Percentiles rank a stretch among this genome's conserved stretches.
Conservation (phyloP, 2,113 vertebrate genomes). For the Mionectes macconnelli region DNA sequence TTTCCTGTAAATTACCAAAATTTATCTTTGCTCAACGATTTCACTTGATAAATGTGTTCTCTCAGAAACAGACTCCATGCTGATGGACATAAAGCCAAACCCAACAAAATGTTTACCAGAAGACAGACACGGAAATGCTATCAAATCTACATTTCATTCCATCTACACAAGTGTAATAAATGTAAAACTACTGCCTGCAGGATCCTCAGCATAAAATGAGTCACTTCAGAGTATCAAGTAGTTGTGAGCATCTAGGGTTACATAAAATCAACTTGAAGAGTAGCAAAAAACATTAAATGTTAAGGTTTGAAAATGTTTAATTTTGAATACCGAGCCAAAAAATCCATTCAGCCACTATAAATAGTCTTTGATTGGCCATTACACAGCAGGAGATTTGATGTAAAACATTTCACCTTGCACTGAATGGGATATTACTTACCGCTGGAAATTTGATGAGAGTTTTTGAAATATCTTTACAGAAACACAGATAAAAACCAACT, state of each 20-base stretch:
- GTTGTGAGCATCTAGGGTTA: slow-evolving; percentile 65
- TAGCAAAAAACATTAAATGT: slow-evolving; percentile 70
- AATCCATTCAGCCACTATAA: slow-evolving; percentile 72
- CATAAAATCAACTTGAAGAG: slow-evolving; percentile 73
- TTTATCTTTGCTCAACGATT: background rate
- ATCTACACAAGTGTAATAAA: slow-evolving; percentile 52
- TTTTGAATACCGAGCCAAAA: slow-evolving; percentile 72
- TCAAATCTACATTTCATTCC: slow-evolving; percentile 57
- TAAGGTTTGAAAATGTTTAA: slow-evolving; percentile 75
- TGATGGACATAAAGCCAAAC: background rate
- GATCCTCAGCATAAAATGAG: slow-evolving; percentile 57
- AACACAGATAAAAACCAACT: slow-evolving; percentile 71
- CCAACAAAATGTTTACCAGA: background rate
- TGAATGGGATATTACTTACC: slow-evolving; percentile 71
- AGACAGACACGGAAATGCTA: slow-evolving; percentile 31
- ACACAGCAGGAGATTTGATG: slow-evolving; percentile 72
- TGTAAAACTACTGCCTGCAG: slow-evolving; percentile 41
- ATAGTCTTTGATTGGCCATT: slow-evolving; percentile 74
- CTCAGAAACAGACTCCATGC: background rate
- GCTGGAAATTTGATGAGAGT: slow-evolving; percentile 69
- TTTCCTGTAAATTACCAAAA: background rate
- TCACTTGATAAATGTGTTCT: background rate
- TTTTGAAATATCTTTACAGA: slow-evolving; percentile 72
- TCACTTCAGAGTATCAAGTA: slow-evolving; percentile 58
- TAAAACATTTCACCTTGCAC: slow-evolving; percentile 72